Evolutionary conservation across 2,113 vertebrate species (phyloP), one percentile per base, ranked within the genome.

Genomic region (Sinocyclocheilus grahami): DNA sequence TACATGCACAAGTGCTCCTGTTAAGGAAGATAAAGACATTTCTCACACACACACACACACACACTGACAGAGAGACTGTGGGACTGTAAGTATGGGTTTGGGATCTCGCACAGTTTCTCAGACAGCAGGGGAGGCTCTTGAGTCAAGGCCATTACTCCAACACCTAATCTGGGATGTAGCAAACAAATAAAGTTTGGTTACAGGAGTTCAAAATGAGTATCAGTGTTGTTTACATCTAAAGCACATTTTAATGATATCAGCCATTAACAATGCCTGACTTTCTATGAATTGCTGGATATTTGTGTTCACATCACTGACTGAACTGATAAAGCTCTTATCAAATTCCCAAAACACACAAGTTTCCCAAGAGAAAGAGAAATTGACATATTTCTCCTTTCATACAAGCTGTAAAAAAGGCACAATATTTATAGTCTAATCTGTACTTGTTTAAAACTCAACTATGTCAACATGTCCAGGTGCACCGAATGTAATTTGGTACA

Each of bases 331-430:
- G 18, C 51, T 87, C 77, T 85, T 37, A 81, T 62, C 48, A 37
- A 80, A 24, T 27, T 65, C 72, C 72, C 83, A 82, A 85, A 77
- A 88, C 53, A 88, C 24, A 69, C 58, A 65, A 6, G 42, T 81
- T 81, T 82, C 39, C 42, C 62, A 67, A 51, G 24, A 62, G 83
- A 85, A 85, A 69, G 58, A 69, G 22, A 81, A 65, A 74, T 46
- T 51, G 65, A 3, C 46, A 48, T 12, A 48, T 48, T 46, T 46
- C 42, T 46, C 42, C 42, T 46, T 10, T 46, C 42, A 46, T 11
- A 10, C 42, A 46, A 46, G 55, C 5, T 16, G 39, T 62, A 46
- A 51, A n/a, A 9, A 46, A 33, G 4, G 22, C n/a, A 67, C 24
- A 78, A 78, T 69, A 53, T 63, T 83, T 72, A 48, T 37, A 30